phyloP scores from a whole-genome alignment of 2,888 invertebrate genomes.

The Caenorhabditis virilis region DNA sequence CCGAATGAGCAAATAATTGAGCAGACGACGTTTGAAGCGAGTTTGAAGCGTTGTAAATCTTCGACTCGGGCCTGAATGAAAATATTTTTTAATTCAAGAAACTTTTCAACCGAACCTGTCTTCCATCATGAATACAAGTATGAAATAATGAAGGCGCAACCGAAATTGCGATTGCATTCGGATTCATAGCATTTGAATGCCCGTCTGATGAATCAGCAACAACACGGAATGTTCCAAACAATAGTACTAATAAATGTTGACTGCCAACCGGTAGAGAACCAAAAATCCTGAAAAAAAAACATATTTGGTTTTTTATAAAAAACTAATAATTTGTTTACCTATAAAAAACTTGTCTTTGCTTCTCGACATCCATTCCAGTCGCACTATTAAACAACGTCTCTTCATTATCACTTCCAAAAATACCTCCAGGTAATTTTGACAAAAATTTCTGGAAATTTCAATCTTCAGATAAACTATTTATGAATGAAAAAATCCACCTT shows the following conservation, averaged over 20 bases:
- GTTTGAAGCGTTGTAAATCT: conserved; percentile 86
- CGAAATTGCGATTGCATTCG: conserved; percentile 90
- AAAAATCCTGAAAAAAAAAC: conserved; percentile 82
- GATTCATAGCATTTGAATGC: conserved; percentile 89
- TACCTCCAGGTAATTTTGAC: conserved; percentile 92
- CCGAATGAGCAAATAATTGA: conserved; percentile 91
- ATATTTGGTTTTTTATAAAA: not conserved
- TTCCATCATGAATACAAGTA: conserved; percentile 88
- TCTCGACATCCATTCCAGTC: conserved; percentile 76
- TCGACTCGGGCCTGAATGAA: conserved; percentile 84
- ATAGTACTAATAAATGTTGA: conserved; percentile 87
- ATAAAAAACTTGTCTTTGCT: conserved; percentile 89
- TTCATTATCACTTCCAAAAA: conserved; percentile 90
- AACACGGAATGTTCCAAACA: conserved; percentile 95
- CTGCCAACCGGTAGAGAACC: conserved; percentile 83
- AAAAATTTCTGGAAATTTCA: conserved; percentile 80
- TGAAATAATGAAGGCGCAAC: conserved; percentile 95
- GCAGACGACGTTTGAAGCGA: conserved; percentile 93
- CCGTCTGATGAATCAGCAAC: conserved; percentile 89
- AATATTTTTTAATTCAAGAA: not conserved
- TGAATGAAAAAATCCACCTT: conserved; percentile 76
- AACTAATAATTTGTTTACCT: conserved; percentile 74
- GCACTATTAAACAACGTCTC: conserved; percentile 86
- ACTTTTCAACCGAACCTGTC: conserved; percentile 72
- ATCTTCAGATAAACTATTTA: no score